Evolutionary conservation across 2,888 invertebrate genomes (phyloP).

Genomic region (Lathronympha strigana): DNA sequence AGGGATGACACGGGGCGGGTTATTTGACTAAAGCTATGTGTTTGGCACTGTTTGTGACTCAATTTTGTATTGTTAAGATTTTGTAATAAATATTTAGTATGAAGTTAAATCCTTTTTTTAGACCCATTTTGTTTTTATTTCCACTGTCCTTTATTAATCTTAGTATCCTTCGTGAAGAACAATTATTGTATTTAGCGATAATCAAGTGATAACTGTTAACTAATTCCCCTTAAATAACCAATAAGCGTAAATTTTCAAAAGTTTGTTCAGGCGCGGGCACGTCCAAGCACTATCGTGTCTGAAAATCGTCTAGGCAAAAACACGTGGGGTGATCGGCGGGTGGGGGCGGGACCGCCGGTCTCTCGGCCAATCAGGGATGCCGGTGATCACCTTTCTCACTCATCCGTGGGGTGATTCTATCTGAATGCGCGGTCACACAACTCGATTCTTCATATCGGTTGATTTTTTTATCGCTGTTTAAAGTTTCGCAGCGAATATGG

Average conservation of each 20-base stretch:
- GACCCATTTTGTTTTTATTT: too few species aligned
- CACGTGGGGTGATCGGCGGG: conserved; percentile 61
- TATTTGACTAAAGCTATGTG: too few species aligned
- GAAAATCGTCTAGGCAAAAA: conserved; percentile 72
- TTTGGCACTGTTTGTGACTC: too few species aligned
- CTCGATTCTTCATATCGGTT: conserved; percentile 75
- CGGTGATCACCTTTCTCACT: conserved; percentile 49
- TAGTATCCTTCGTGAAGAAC: too few species aligned
- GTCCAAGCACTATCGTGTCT: conserved; percentile 54
- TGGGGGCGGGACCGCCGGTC: conserved; percentile 56
- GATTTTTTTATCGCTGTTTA: conserved; percentile 72
- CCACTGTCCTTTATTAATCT: too few species aligned
- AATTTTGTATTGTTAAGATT: too few species aligned
- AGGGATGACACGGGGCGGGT: too few species aligned
- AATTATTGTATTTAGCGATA: neutral
- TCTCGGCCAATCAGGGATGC: conserved; percentile 53
- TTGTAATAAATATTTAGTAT: too few species aligned
- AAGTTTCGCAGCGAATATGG: conserved; percentile 64
- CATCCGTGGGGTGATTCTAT: conserved; percentile 49
- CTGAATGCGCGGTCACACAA: conserved; percentile 67
- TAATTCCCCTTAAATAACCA: conserved; percentile 18
- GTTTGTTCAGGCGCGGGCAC: conserved; percentile 56
- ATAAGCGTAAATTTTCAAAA: conserved; percentile 57
- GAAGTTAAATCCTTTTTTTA: too few species aligned
- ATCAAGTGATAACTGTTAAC: neutral